Evolutionary conservation across 2,797 vertebrate species (phyloP).

Genomic region (Gambelia wislizenii): DNA sequence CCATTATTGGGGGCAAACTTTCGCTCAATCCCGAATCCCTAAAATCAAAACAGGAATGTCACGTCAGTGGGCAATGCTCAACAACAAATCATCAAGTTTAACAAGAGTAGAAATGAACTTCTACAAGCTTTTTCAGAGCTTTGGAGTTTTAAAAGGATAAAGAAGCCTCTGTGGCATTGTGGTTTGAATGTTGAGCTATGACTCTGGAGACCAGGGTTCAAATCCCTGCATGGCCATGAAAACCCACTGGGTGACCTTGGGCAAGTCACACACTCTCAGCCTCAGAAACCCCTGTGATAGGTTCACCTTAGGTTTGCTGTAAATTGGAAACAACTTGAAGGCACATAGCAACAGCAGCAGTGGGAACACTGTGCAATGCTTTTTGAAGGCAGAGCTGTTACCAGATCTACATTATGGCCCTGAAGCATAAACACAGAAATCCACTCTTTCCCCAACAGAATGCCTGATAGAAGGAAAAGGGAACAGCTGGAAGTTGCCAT

Average conservation of each 20-base stretch:
- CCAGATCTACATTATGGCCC: conserved; percentile 14
- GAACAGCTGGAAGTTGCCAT: background rate
- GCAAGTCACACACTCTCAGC: too few species aligned
- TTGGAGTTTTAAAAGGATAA: background rate
- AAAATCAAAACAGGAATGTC: conserved; percentile 54
- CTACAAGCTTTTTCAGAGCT: background rate
- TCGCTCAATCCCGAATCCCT: conserved; percentile 80
- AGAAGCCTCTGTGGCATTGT: too few species aligned
- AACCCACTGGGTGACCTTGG: too few species aligned
- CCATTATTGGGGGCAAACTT: conserved; percentile 87
- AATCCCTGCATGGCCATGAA: too few species aligned
- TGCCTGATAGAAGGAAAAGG: background rate
- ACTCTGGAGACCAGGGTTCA: too few species aligned
- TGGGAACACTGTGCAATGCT: background rate
- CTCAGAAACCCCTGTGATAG: too few species aligned
- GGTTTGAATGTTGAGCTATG: too few species aligned
- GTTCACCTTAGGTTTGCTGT: too few species aligned
- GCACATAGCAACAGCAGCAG: too few species aligned
- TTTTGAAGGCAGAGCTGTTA: background rate
- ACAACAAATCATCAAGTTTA: background rate
- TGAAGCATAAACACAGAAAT: conserved; percentile 14
- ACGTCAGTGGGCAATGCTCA: background rate
- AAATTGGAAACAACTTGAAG: too few species aligned
- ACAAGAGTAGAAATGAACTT: background rate
- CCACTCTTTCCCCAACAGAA: background rate